These are phyloP conservation scores for Parascotia fuliginaria DNA, from an alignment of 2,888 invertebrate genomes.

Conservation along the genomic window DNA sequence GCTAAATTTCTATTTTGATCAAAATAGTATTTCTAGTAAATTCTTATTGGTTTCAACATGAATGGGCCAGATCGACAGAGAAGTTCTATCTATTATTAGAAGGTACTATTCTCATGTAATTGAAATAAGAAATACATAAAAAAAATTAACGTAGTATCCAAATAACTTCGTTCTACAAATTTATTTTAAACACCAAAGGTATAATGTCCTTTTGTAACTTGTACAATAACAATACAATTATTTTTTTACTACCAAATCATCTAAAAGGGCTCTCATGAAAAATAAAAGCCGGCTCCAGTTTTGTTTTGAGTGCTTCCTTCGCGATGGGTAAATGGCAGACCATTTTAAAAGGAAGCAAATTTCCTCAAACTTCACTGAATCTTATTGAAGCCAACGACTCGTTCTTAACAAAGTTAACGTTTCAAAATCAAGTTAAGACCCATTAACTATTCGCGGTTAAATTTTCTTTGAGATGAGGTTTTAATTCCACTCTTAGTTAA, in stretches of 20 bases:
- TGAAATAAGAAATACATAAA: too few relatives aligned
- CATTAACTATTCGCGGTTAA: constrained; percentile 80
- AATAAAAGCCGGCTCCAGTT: constrained; percentile 45
- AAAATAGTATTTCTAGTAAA: too few relatives aligned
- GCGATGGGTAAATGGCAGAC: constrained; percentile 57
- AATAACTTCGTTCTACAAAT: constrained; percentile 17
- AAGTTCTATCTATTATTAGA: too few relatives aligned
- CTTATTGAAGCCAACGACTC: constrained; percentile 74
- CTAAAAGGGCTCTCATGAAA: constrained; percentile 43
- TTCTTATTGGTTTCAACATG: too few relatives aligned
- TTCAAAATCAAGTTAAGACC: constrained; percentile 78
- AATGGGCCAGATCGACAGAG: too few relatives aligned
- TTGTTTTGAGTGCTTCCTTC: constrained; percentile 50
- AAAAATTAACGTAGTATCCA: too few relatives aligned
- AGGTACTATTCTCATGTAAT: too few relatives aligned
- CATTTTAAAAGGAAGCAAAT: constrained; percentile 68
- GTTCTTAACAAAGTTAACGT: constrained; percentile 74
- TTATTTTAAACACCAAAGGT: constrained; percentile 38
- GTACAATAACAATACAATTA: constrained; percentile 54
- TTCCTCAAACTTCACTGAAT: constrained; percentile 71
- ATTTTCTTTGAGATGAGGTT: constrained; percentile 75
- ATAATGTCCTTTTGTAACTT: constrained; percentile 42
- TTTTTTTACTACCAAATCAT: constrained; percentile 45
- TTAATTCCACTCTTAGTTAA: constrained; percentile 67
- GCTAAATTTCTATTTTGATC: too few relatives aligned